Base-by-base conservation (phyloP, 2,797 vertebrate species). In the Momotus momota region DNA sequence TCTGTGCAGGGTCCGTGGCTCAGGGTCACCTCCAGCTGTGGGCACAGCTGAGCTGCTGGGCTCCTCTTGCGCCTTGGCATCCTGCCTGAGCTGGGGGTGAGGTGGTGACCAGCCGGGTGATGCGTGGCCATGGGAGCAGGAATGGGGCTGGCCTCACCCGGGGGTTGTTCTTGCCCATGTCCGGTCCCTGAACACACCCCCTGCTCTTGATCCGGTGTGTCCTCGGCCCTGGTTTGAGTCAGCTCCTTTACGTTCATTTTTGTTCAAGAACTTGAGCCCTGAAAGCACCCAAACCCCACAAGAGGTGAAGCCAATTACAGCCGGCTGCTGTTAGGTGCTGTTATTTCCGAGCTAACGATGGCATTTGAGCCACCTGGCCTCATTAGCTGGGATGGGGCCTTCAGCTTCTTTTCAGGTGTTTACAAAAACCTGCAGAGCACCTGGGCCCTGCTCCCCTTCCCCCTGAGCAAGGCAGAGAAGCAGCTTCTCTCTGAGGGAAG, bases 21-120 rank as follows among this genome's bases (percentile, higher is more conserved):
- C 8, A 10, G 3, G 0, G 16, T 43, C n/a, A 7, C 40, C 41
- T 57, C 43, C 27, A 3, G 49, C 21, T 9, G 2, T 0, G 2
- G 58, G 45, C 27, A 2, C 14, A 5, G 48, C 12, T 9, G 27
- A 23, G 58, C 45, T 1, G 12, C 23, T 3, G 54, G 5, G 22
- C 65, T 38, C 14, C 65, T 10, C 16, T 14, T 16, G 33, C 14
- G 16, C 10, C 31, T 21, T 52, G 51, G 51, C 51, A 52, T 8
- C 35, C 41, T 16, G 18, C 7, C 52, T 3, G 25, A 48, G 66
- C 43, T 40, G 10, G 38, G 20, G 13, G 18, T 8, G 74, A 40
- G 45, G 45, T 27, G 46, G 14, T 8, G 61, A 9, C 5, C 22
- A 12, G 51, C 51, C 5, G 27, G 16, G 51, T 23, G 26, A 51